phyloP scores from a whole-genome alignment of 2,888 invertebrate species.

The Helleia helle region DNA sequence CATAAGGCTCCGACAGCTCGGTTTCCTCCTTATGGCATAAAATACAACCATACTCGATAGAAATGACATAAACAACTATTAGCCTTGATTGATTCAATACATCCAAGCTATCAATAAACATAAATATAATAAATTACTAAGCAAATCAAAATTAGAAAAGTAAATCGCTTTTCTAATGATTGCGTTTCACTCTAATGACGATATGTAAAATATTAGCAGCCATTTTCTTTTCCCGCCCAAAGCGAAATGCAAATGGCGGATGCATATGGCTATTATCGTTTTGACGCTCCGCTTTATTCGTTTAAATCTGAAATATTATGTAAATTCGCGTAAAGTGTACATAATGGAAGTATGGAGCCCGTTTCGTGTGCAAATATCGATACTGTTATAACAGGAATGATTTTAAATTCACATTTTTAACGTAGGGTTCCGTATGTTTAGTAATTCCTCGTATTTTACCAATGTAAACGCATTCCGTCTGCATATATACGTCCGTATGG shows the following conservation, averaged over 20 bases:
- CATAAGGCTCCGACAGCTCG: too few relatives aligned
- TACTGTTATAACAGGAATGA: constrained; percentile 1
- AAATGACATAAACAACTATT: too few relatives aligned
- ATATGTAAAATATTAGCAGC: constrained; percentile 32
- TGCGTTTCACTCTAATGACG: constrained; percentile 43
- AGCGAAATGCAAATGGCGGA: constrained; percentile 52
- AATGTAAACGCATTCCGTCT: too few relatives aligned
- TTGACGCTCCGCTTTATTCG: constrained; percentile 19
- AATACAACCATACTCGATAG: too few relatives aligned
- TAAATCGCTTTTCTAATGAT: constrained; percentile 36
- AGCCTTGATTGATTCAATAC: too few relatives aligned
- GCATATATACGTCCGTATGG: too few relatives aligned
- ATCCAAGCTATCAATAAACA: neutral
- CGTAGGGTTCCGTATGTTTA: too few relatives aligned
- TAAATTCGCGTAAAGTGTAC: constrained; percentile 15
- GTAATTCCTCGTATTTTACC: too few relatives aligned
- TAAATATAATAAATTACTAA: neutral
- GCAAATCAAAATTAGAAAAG: constrained; percentile 2
- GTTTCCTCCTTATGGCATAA: too few relatives aligned
- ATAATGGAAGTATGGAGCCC: constrained; percentile 13
- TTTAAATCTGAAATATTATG: constrained; percentile 22
- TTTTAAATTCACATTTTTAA: constrained; percentile 2
- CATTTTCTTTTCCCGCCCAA: constrained; percentile 49
- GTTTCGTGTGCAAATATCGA: neutral
- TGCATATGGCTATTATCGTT: constrained; percentile 24